Conservation (phyloP, 2,113 vertebrate genomes). For the Cryptoleucopteryx plumbea region DNA sequence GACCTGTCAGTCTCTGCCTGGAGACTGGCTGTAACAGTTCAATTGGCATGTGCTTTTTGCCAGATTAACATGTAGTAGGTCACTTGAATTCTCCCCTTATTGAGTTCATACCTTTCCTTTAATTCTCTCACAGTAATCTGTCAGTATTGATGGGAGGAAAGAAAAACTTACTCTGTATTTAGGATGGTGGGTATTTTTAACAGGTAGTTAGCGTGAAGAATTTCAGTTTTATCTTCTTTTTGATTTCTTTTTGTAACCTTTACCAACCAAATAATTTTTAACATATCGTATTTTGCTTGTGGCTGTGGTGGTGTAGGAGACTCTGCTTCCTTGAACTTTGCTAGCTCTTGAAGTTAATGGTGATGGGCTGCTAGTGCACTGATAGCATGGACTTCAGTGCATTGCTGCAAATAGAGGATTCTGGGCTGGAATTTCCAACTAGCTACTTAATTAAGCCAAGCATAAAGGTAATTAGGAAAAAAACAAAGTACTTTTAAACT, state of each 20-base stretch:
- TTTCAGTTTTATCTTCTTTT: neutral
- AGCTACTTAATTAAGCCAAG: neutral
- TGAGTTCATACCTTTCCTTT: neutral
- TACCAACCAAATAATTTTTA: neutral
- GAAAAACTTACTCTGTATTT: neutral
- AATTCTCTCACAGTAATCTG: neutral
- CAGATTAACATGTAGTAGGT: neutral
- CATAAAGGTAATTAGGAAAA: conserved; percentile 36
- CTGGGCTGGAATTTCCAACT: neutral
- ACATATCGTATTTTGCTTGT: rapidly evolving
- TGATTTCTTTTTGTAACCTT: neutral
- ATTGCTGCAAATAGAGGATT: neutral
- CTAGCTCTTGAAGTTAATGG: neutral
- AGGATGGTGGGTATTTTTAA: neutral
- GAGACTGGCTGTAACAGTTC: neutral
- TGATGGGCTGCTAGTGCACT: neutral
- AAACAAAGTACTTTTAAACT: conserved; percentile 28
- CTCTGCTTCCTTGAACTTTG: neutral
- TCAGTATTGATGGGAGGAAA: neutral
- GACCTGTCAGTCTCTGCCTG: neutral
- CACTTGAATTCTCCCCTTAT: neutral
- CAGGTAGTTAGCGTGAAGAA: neutral
- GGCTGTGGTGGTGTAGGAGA: neutral
- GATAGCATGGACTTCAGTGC: neutral
- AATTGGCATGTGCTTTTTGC: neutral